phyloP scores from a whole-genome alignment of 2,888 invertebrate species.

The Thereva nobilitata region DNA sequence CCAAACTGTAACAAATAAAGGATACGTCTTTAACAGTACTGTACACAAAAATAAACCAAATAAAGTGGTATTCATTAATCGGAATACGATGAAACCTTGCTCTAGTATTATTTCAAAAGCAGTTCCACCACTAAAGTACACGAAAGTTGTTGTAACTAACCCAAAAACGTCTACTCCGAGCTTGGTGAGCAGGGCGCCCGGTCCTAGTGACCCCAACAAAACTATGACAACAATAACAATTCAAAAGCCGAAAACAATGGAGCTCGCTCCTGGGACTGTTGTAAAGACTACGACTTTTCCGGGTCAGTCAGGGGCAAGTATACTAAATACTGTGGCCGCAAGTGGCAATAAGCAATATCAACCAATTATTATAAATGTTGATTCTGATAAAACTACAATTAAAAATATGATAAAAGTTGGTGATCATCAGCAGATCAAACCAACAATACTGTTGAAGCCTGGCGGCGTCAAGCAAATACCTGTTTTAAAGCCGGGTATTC shows the following conservation, averaged over 20 bases:
- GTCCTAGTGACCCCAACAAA: slow-evolving; percentile 20
- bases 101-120: slow-evolving; percentile 50
- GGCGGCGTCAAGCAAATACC: slow-evolving; percentile 48
- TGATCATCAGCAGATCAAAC: slow-evolving; percentile 38
- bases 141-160: slow-evolving; percentile 51
- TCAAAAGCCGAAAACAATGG: slow-evolving; percentile 29
- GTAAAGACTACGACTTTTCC: slow-evolving; percentile 23
- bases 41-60: slow-evolving; percentile 45
- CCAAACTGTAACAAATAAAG: slow-evolving; percentile 42
- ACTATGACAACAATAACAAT: slow-evolving; percentile 29
- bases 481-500: slow-evolving; percentile 42
- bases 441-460: slow-evolving; percentile 49
- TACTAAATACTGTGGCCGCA: slow-evolving; percentile 44
- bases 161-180: slow-evolving; percentile 46
- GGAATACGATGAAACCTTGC: slow-evolving; percentile 54
- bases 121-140: slow-evolving; percentile 48
- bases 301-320: slow-evolving; percentile 37
- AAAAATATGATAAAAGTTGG: slow-evolving; percentile 43
- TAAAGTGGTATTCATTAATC: slow-evolving; percentile 56
- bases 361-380: slow-evolving; percentile 44
- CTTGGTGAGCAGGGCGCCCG: slow-evolving; percentile 36
- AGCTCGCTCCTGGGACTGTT: slow-evolving; percentile 16
- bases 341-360: slow-evolving; percentile 39
- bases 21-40: slow-evolving; percentile 50
- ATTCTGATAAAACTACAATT: slow-evolving; percentile 39